Conservation (phyloP, 2,113 vertebrate genomes). For the Chascanopsetta lugubris region DNA sequence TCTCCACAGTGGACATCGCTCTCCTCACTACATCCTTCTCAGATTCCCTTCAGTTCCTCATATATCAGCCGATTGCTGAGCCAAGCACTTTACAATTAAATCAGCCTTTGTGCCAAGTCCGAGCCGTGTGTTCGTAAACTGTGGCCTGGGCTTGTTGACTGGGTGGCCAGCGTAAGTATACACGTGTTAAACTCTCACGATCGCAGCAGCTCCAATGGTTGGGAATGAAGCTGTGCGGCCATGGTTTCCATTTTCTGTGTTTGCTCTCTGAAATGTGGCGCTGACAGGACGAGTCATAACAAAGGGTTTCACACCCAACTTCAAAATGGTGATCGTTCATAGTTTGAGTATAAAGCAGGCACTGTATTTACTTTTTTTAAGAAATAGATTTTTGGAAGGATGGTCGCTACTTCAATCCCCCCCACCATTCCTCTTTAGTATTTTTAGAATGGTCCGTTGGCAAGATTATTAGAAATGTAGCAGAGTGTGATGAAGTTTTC, state of each 20-base stretch:
- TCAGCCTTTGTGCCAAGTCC: neutral
- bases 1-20: neutral
- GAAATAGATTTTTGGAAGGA: too few species aligned
- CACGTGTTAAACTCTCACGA: conserved; percentile 34
- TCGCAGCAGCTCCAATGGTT: conserved; percentile 8
- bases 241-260: conserved; percentile 31
- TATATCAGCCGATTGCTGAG: neutral
- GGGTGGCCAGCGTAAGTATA: conserved; percentile 20
- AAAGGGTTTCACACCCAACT: conserved; percentile 10
- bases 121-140: conserved; percentile 23
- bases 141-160: conserved; percentile 30
- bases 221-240: conserved; percentile 14
- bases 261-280: conserved; percentile 21
- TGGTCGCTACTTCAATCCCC: too few species aligned
- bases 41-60: neutral
- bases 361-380: too few species aligned
- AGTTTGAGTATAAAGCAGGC: neutral
- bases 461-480: too few species aligned
- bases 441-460: too few species aligned
- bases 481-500: too few species aligned
- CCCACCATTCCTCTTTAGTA: too few species aligned
- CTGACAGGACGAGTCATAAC: conserved; percentile 16
- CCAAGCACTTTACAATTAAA: conserved; percentile 5
- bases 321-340: neutral
- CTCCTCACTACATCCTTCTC: conserved; percentile 8